phyloP scores from a whole-genome alignment of 2,113 vertebrate species.

The Pedetes capensis region DNA sequence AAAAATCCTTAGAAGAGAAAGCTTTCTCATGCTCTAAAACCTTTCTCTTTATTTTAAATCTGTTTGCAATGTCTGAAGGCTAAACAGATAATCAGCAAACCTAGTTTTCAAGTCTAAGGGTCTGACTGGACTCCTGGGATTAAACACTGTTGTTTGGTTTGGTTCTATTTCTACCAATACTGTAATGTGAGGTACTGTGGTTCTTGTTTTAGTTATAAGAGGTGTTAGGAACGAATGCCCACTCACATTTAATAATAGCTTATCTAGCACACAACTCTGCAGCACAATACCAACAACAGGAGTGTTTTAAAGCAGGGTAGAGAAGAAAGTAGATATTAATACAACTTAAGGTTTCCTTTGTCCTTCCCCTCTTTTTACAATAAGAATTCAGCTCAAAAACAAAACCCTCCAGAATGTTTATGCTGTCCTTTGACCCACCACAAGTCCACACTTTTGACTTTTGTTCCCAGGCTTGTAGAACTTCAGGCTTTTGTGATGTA shows the following conservation, averaged over 20 bases:
- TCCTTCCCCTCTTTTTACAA: constrained; percentile 62
- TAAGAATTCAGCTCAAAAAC: constrained; percentile 39
- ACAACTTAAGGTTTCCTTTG: constrained; percentile 63
- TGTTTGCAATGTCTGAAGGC: constrained; percentile 19
- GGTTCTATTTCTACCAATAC: constrained; percentile 56
- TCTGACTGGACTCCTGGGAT: constrained; percentile 15
- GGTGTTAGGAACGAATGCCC: constrained; percentile 72
- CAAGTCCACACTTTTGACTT: constrained; percentile 65
- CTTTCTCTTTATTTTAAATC: constrained; percentile 47
- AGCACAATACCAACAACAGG: constrained; percentile 60
- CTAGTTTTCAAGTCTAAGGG: background rate
- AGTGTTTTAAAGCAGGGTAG: constrained; percentile 49
- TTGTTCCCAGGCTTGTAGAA: background rate
- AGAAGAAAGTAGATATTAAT: constrained; percentile 60
- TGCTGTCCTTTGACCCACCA: constrained; percentile 65
- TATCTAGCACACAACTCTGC: constrained; percentile 33
- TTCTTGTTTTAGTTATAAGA: constrained; percentile 61
- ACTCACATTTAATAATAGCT: constrained; percentile 71
- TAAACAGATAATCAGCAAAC: constrained; percentile 41
- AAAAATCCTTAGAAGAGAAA: constrained; percentile 45
- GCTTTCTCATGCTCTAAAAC: constrained; percentile 37
- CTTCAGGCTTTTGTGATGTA: constrained; percentile 95
- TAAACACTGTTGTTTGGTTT: constrained; percentile 30
- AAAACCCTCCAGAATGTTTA: constrained; percentile 22
- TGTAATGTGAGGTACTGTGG: constrained; percentile 55